phyloP scores from a whole-genome alignment of 2,113 vertebrate genomes.

The Balaeniceps rex region DNA sequence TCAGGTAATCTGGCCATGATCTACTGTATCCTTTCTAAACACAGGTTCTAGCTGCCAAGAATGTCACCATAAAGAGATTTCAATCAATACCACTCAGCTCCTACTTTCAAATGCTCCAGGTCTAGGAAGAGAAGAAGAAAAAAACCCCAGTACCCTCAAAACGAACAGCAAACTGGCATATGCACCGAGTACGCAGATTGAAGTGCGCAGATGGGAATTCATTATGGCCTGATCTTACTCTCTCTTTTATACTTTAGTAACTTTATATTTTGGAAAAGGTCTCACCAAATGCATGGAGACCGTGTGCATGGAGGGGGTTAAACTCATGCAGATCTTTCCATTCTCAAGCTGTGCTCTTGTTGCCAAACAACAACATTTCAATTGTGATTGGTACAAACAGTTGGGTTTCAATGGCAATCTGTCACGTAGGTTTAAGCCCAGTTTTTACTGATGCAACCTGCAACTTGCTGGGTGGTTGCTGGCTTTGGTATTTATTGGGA shows the following conservation, averaged over 20 bases:
- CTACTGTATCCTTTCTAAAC: constrained; percentile 45
- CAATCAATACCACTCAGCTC: constrained; percentile 46
- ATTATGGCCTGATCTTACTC: constrained; percentile 47
- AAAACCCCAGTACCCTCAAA: constrained; percentile 9
- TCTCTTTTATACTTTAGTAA: constrained; percentile 32
- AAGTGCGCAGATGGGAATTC: constrained; percentile 60
- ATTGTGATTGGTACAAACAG: constrained; percentile 53
- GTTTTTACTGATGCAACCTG: constrained; percentile 12
- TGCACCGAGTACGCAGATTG: constrained; percentile 39
- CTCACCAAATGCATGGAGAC: not conserved
- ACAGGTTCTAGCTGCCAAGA: constrained; percentile 48
- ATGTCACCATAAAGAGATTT: constrained; percentile 42
- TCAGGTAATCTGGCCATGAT: constrained; percentile 45
- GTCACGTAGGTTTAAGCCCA: constrained; percentile 6
- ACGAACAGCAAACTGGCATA: constrained; percentile 53
- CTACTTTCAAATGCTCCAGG: constrained; percentile 26
- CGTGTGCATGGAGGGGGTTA: not conserved
- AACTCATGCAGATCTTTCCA: constrained; percentile 15
- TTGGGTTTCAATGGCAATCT: constrained; percentile 58
- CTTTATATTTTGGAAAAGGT: constrained; percentile 44
- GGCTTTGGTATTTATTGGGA: constrained; percentile 1
- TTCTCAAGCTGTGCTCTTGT: constrained; percentile 38
- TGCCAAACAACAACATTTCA: constrained; percentile 64
- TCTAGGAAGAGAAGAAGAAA: constrained; percentile 33
- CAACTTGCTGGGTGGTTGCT: not conserved